Evolutionary conservation across 2,888 invertebrate genomes (phyloP), one percentile per base, ranked within the genome.

Genomic region (Archips crataeganus): DNA sequence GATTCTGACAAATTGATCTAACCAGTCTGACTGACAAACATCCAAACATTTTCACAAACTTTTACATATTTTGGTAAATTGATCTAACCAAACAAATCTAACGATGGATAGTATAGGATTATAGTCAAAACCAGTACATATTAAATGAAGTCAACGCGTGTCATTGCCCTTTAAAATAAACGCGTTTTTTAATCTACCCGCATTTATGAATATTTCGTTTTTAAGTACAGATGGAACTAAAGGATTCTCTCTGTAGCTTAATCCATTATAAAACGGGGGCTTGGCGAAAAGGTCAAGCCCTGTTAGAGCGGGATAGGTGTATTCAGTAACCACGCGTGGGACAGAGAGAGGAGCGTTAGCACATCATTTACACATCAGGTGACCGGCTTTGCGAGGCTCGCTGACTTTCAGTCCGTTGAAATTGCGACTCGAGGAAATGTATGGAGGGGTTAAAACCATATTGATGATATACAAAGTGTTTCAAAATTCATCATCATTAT

Each of bases 351-450:
- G 15, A 45, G 65, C 71, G 79, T 80, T 82, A 79, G 83, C 84
- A 88, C 85, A 89, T 89, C 86, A 88, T 90, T 91, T 88, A 87
- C 89, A 90, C 90, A 88, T 89, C 89, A 89, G 82, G 84, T 89
- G 87, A 85, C 87, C 85, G 86, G 84, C 84, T 85, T 87, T 84
- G 80, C 79, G 80, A 78, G 79, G 80, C 77, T 79, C 77, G 79
- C 80, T 85, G 87, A 82, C 81, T 83, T 89, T 88, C 84, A 84
- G 83, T 77, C 80, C 75, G 79, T 75, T 84, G 83, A 87, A 88
- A 86, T 88, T 89, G 83, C 84, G 85, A 88, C 87, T 87, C 87
- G 80, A 74, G 78, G 77, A 84, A 78, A 77, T 77, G 66, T 79
- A 80, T 79, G 75, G 82, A 84, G 79, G 36, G 68, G 71, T 42